phyloP scores from a whole-genome alignment of 2,113 vertebrate genomes.

The Holacanthus passer region DNA sequence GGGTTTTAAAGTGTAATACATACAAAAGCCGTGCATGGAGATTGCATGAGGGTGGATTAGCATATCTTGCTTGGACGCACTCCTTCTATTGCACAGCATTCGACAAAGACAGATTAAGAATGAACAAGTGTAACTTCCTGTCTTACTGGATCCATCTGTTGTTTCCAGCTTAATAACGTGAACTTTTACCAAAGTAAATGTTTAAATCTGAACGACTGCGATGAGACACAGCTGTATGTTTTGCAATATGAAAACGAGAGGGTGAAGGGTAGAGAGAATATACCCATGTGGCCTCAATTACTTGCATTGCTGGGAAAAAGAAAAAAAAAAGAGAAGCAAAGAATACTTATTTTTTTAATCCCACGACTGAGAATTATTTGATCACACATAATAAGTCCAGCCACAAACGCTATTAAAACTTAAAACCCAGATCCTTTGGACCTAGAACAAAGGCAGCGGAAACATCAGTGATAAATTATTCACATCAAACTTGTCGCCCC shows the following conservation, averaged over 20 bases:
- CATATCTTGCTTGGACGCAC: slow-evolving; percentile 21
- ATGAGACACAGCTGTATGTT: slow-evolving; percentile 70
- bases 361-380: slow-evolving; percentile 82
- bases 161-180: slow-evolving; percentile 69
- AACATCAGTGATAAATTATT: slow-evolving; percentile 85
- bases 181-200: slow-evolving; percentile 79
- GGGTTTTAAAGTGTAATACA: slow-evolving; percentile 35
- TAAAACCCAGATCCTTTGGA: slow-evolving; percentile 81
- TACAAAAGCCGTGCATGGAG: slow-evolving; percentile 30
- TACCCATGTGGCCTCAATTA: slow-evolving; percentile 74
- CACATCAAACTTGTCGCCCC: slow-evolving; percentile 78
- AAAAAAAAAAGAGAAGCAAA: slow-evolving; percentile 46
- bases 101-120: slow-evolving; percentile 53
- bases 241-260: slow-evolving; percentile 76
- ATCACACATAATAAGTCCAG: slow-evolving; percentile 83
- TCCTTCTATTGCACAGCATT: slow-evolving; percentile 21
- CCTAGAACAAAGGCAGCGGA: slow-evolving; percentile 81
- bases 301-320: slow-evolving; percentile 67
- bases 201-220: slow-evolving; percentile 74
- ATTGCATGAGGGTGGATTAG: slow-evolving; percentile 35
- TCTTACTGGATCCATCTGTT: slow-evolving; percentile 66
- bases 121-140: slow-evolving; percentile 48
- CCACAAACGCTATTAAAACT: slow-evolving; percentile 82
- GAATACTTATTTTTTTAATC: slow-evolving; percentile 73
- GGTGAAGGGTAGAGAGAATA: slow-evolving; percentile 61